These are phyloP conservation scores for Cololabis saira DNA, from an alignment of 2,113 vertebrate genomes.

Conservation along the genomic window DNA sequence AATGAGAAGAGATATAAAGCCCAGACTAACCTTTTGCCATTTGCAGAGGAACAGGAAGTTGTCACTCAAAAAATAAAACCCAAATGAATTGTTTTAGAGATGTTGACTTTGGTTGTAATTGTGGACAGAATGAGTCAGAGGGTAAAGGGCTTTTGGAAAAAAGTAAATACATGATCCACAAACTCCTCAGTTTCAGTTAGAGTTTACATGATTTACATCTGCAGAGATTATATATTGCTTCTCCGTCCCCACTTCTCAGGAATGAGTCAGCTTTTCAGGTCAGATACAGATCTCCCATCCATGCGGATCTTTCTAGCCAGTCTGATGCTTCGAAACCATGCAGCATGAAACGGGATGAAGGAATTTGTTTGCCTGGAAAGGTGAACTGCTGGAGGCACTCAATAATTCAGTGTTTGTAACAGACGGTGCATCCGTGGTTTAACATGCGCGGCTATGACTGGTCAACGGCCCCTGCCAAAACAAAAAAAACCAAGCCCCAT, in stretches of 20 bases:
- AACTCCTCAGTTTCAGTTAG: neutral
- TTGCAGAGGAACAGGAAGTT: constrained; percentile 15
- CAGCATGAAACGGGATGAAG: constrained; percentile 62
- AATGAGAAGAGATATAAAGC: constrained; percentile 30
- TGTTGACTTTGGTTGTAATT: neutral
- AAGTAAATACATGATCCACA: neutral
- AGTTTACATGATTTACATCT: constrained; percentile 1
- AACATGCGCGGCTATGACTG: constrained; percentile 58
- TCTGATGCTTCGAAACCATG: constrained; percentile 34
- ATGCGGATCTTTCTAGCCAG: constrained; percentile 12
- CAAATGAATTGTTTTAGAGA: neutral
- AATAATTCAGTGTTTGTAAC: constrained; percentile 86
- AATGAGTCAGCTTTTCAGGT: neutral
- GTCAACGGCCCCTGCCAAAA: constrained; percentile 70
- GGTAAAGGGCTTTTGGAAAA: neutral
- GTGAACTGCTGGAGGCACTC: constrained; percentile 70
- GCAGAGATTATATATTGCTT: constrained; percentile 3
- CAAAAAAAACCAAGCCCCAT: constrained; percentile 70
- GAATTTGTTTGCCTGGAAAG: constrained; percentile 79
- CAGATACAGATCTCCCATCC: neutral
- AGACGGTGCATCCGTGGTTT: constrained; percentile 79
- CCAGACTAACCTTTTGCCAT: neutral
- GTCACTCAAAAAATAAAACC: neutral
- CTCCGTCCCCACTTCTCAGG: neutral
- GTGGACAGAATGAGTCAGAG: neutral